Evolutionary conservation across 2,113 vertebrate species (phyloP).

Genomic region (Corydoras maculifer): DNA sequence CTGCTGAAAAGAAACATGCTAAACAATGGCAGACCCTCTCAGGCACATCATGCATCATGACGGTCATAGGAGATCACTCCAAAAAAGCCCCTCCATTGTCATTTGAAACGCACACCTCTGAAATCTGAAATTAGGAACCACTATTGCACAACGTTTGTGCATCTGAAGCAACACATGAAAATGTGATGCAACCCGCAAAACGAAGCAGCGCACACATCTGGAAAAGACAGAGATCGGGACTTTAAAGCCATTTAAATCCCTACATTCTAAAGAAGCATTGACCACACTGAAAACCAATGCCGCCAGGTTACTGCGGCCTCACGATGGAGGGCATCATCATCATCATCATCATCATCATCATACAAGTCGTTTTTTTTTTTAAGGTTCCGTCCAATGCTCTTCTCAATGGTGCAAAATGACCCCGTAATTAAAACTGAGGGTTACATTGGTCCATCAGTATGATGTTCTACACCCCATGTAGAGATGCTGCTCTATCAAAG

Average conservation of each 20-base stretch:
- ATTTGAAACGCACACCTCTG: background rate
- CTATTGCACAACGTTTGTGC: background rate
- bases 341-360: no score
- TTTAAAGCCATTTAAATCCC: background rate
- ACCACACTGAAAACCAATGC: no score
- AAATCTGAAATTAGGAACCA: background rate
- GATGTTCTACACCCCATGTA: no score
- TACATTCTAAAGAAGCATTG: no score
- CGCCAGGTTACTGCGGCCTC: no score
- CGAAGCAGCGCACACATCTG: slow-evolving; percentile 40
- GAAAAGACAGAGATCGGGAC: slow-evolving; percentile 27
- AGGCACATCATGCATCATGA: background rate
- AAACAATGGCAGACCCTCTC: background rate
- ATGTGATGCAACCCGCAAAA: background rate
- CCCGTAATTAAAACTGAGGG: no score
- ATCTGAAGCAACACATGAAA: background rate
- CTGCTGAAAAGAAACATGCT: background rate
- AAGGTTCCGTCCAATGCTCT: no score
- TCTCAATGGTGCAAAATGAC: no score
- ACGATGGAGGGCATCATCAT: no score
- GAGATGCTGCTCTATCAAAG: no score
- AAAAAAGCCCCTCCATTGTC: background rate
- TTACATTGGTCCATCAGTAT: no score
- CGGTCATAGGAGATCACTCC: background rate
- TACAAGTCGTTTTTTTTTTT: no score